phyloP scores from a whole-genome alignment of 2,888 invertebrate genomes.

The Tenthredo scrophulariae region DNA sequence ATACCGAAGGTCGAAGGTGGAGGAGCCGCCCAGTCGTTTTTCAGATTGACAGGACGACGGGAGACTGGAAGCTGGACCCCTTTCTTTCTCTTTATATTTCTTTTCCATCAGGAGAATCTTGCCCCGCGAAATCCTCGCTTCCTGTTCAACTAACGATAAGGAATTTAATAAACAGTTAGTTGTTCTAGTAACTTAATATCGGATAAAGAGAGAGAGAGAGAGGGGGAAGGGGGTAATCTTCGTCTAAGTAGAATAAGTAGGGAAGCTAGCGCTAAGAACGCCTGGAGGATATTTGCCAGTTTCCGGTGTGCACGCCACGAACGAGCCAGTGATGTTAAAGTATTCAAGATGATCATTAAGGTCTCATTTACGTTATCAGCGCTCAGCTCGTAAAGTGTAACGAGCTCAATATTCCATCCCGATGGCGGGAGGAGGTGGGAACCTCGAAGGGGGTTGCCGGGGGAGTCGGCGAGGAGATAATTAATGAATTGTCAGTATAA shows the following conservation, averaged over 20 bases:
- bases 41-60: background rate
- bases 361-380: slow-evolving; percentile 45
- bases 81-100: background rate
- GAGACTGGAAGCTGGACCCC: background rate
- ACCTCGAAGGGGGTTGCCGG: background rate
- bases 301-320: slow-evolving; percentile 10
- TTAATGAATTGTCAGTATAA: slow-evolving; percentile 41
- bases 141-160: background rate
- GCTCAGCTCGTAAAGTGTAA: slow-evolving; percentile 33
- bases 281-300: slow-evolving; percentile 17
- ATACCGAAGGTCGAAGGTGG: background rate
- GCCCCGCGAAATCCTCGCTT: background rate
- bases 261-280: background rate
- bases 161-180: background rate
- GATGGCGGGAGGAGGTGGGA: background rate
- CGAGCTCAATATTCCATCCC: slow-evolving; percentile 40
- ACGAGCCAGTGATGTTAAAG: slow-evolving; percentile 12
- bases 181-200: background rate
- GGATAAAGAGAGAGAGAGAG: background rate
- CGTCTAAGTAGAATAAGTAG: slow-evolving; percentile 10
- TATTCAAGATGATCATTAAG: slow-evolving; percentile 45
- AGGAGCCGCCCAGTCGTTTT: background rate
- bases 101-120: background rate
- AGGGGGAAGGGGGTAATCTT: slow-evolving; percentile 12
- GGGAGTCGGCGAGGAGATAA: background rate